Evolutionary conservation across 2,888 invertebrate genomes (phyloP), one percentile per base, ranked within the genome.

Genomic region (Allophyes oxyacanthae): DNA sequence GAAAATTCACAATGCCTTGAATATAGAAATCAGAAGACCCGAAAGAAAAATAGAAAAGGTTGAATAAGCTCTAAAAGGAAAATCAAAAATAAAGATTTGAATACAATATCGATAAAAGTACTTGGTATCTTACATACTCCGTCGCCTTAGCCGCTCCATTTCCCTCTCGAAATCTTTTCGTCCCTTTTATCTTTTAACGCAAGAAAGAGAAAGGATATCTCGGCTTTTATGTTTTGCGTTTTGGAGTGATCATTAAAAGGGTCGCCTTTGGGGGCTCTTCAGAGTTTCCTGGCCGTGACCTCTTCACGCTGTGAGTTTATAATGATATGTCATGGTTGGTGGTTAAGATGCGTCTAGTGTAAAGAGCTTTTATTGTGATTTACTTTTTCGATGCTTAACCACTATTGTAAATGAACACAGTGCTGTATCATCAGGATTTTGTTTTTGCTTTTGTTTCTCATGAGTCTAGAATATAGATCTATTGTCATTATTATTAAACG

Each of bases 201-300:
- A 54, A 61, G 63, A 69, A 61, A 64, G 60, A 61, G 70, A 69
- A 40, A 55, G 44, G 56, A 64, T 55, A 63, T 60, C 52, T 44
- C 33, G 40, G 44, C 62, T 72, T 75, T 75, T 64, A 69, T 60
- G 57, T 66, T 75, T 62, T 64, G 51, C 30, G 58, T 64, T 63
- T 61, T 65, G 14, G 34, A 75, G 72, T 42, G 57, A 64, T 72
- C 72, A 69, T 75, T 74, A 75, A 58, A 72, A 74, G 53, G 73
- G 58, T 56, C 65, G 50, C 61, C 37, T 49, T 62, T 46, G 53
- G 32, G 34, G 15, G 46, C 32, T n/a, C 52, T 58, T 49, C 15
- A 42, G 49, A 64, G 56, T 43, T 68, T 67, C 46, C 46, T 65
- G 73, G 44, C 64, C 66, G 15, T 62, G 66, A 72, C 54, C 55